Evolutionary conservation across 2,113 vertebrate genomes (phyloP).

Genomic region (Anhinga anhinga): DNA sequence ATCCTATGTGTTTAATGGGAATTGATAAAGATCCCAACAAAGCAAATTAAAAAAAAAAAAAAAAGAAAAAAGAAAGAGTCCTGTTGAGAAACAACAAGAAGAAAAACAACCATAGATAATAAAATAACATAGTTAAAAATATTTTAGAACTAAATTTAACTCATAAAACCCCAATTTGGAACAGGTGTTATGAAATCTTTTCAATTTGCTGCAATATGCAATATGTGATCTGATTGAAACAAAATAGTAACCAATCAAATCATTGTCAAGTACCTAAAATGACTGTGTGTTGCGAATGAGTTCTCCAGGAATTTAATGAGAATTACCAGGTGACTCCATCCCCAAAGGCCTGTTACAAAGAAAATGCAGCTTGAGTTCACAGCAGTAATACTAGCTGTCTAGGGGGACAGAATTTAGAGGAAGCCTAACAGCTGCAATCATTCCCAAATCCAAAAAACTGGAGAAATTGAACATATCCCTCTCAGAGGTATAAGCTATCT

Average conservation of each 20-base stretch:
- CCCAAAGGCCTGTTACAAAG: not conserved
- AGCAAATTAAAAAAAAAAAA: not conserved
- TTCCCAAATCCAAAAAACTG: not conserved
- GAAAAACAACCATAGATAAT: not conserved
- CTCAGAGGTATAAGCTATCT: not conserved
- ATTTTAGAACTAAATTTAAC: not conserved
- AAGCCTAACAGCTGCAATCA: not conserved
- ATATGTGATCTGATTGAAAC: not conserved
- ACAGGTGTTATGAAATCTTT: not conserved
- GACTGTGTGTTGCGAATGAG: not conserved
- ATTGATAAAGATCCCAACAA: not conserved
- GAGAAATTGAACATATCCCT: not conserved
- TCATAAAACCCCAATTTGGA: not conserved
- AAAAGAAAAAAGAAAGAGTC: too few species aligned
- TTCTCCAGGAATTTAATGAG: not conserved
- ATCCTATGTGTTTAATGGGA: not conserved
- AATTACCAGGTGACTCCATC: not conserved
- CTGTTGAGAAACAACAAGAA: not conserved
- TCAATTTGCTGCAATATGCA: not conserved
- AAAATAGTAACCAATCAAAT: slow-evolving; percentile 14
- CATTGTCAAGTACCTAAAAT: not conserved
- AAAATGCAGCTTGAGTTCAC: not conserved
- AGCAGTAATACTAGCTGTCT: not conserved
- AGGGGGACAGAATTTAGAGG: not conserved
- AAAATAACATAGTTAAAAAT: not conserved